Conservation (phyloP, 2,113 vertebrate genomes). For the Vulpes vulpes region DNA sequence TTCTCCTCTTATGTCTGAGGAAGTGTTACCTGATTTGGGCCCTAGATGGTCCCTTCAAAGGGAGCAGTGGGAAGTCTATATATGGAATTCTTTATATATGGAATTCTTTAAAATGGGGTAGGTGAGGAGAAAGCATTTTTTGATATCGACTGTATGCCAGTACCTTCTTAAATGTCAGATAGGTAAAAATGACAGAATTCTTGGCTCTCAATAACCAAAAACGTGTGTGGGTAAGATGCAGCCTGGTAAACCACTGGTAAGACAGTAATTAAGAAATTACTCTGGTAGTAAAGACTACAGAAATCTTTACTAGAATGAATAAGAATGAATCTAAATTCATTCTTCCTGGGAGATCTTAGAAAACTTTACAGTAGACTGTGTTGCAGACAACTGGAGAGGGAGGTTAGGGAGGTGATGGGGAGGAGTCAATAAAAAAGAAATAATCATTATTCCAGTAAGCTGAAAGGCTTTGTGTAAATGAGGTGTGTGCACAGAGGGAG, state of each 20-base stretch:
- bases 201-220: background rate
- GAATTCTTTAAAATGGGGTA: background rate
- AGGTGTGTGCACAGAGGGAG: background rate
- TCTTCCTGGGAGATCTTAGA: background rate
- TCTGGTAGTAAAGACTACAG: background rate
- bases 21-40: background rate
- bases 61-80: background rate
- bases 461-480: background rate
- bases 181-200: background rate
- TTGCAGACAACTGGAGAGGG: background rate
- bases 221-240: background rate
- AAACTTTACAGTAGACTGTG: background rate
- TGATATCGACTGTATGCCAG: background rate
- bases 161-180: background rate
- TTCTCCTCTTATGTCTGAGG: slow-evolving; percentile 7
- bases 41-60: background rate
- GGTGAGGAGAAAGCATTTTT: background rate
- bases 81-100: background rate
- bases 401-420: background rate
- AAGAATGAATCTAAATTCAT: background rate
- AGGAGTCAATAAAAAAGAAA: background rate
- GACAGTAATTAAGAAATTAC: background rate
- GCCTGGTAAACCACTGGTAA: background rate
- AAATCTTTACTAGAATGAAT: too few relatives aligned
- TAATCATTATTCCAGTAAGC: background rate